Conservation (phyloP, 2,888 invertebrate species). For the Morpho helenor region DNA sequence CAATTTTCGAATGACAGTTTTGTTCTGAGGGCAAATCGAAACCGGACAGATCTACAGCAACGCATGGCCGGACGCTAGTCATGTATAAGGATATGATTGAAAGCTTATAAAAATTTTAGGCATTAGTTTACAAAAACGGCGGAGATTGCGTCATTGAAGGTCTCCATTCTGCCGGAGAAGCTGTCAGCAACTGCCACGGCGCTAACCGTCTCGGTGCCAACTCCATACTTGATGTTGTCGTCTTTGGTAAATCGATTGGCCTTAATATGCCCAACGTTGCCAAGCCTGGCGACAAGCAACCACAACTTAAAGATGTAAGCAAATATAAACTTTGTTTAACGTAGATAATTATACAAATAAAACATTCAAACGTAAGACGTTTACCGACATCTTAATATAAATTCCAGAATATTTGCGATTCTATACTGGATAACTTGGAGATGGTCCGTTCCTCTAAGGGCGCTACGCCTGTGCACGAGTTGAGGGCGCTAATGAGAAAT, state of each 20-base stretch:
- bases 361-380: no score
- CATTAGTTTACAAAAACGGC: constrained; percentile 74
- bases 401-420: constrained; percentile 89
- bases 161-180: constrained; percentile 95
- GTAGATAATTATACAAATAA: background rate
- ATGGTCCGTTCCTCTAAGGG: constrained; percentile 88
- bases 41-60: no score
- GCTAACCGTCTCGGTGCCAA: constrained; percentile 99
- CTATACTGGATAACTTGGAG: constrained; percentile 92
- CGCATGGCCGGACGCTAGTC: no score
- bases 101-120: constrained; percentile 53
- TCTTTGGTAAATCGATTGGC: constrained; percentile 97
- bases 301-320: constrained; percentile 83
- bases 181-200: constrained; percentile 96
- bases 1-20: no score
- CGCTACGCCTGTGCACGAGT: constrained; percentile 84
- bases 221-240: constrained; percentile 96
- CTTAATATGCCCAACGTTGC: constrained; percentile 87
- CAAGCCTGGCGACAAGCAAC: constrained; percentile 90
- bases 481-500: constrained; percentile 93
- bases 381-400: background rate
- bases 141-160: constrained; percentile 88
- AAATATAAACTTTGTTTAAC: constrained; percentile 9
- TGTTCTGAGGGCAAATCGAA: no score
- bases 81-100: no score